Evolutionary conservation across 2,888 invertebrate genomes (phyloP), one percentile per base, ranked within the genome.

Genomic region (Conistra vaccinii): DNA sequence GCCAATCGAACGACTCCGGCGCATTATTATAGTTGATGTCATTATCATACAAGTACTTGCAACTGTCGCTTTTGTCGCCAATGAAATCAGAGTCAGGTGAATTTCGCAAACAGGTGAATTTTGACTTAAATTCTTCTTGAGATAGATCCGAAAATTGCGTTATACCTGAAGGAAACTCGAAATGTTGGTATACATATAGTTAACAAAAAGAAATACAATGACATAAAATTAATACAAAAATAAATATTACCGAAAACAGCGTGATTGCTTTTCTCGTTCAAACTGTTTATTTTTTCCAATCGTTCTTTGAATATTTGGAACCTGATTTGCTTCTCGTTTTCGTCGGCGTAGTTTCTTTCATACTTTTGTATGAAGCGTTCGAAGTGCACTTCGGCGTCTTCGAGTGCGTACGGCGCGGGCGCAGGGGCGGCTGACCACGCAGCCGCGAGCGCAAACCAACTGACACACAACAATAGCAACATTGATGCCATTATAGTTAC

Each of bases 1-100:
- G 97, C 98, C 98, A 99, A 91, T 98, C 98, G 4, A 88, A 86
- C 1, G 76, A 68, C 4, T 86, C 85, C 0, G 89, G 86, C 5
- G 80, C 82, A 57, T 91, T 58, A 0, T 29, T 66, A 12, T 29
- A 32, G 1, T 48, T 20, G 17, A 85, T 65, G 26, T 85, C 71
- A 0, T 26, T 0, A 26, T 81, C 84, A 32, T n/a, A 0, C 1
- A 23, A 3, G 45, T 12, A 29, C 29, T 14, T 14, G 23, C 83
- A 80, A 5, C 23, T 1, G 20, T 20, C 48, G 6, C 7, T 0
- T 6, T 6, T 6, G 1, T 0, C 0, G 9, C 1, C 17, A n/a
- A 2, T 2, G 0, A 2, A 14, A 39, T 0, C 3, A 57, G 17
- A n/a, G 12, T 6, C 23, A 26, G 1, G 3, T 32, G 7, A 39